Conservation (phyloP, 2,888 invertebrate species). For the Napeogenes sylphis region DNA sequence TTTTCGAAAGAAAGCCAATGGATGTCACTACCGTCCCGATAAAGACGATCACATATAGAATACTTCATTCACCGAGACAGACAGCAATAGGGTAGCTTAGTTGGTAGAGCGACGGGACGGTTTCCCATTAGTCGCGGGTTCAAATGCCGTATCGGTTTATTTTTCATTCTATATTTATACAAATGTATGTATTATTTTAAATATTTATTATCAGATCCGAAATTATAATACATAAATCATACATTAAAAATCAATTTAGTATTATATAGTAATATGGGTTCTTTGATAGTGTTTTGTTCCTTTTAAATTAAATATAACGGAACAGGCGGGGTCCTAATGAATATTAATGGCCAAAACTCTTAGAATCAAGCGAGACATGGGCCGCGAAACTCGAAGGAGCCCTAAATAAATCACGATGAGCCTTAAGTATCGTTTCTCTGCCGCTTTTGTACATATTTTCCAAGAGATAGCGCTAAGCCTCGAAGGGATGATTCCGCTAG, state of each 20-base stretch:
- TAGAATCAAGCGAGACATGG: constrained; percentile 61
- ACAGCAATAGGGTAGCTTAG: too few species aligned
- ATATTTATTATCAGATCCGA: too few species aligned
- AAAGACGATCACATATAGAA: too few species aligned
- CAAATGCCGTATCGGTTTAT: too few species aligned
- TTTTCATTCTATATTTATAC: too few species aligned
- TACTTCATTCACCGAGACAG: too few species aligned
- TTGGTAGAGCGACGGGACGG: too few species aligned
- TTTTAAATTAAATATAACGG: constrained; percentile 63
- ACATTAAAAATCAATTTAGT: not conserved
- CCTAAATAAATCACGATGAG: constrained; percentile 67
- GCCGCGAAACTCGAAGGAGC: constrained; percentile 49
- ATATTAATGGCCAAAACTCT: constrained; percentile 68
- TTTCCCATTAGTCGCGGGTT: too few species aligned
- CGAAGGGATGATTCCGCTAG: constrained; percentile 26
- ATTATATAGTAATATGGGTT: constrained; percentile 9
- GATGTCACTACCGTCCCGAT: too few species aligned
- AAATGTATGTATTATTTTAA: too few species aligned
- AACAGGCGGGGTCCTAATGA: constrained; percentile 63
- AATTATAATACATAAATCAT: too few species aligned
- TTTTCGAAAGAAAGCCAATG: too few species aligned
- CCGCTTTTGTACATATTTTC: constrained; percentile 39
- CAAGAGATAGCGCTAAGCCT: constrained; percentile 33
- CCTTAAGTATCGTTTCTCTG: constrained; percentile 42
- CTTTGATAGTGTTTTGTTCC: constrained; percentile 35